Base-by-base conservation (phyloP, 2,797 vertebrate species). In the Taeniopygia guttata region DNA sequence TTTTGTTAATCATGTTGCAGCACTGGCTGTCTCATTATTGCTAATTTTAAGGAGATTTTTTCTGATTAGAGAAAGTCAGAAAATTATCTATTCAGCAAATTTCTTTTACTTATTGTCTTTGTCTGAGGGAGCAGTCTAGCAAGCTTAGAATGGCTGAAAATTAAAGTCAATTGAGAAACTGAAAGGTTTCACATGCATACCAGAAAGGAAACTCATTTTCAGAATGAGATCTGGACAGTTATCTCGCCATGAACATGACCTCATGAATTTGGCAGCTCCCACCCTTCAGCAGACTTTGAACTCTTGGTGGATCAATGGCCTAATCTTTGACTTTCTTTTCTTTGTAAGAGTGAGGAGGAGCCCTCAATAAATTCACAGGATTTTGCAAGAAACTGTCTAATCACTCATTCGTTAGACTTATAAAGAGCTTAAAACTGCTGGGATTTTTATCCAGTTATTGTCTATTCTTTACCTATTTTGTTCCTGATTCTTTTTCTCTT, bases 231-330 rank as follows among this genome's bases (percentile, higher is more conserved):
- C 95, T 96, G 94, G 85, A 92, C 63, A 45, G 90, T 95, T 97
- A 96, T 96, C 94, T 97, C 58, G 69, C 86, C 94, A 46, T 77
- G 88, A 96, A 89, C 58, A 95, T 95, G 97, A 96, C 86, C 84
- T 97, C 96, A 95, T 91, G 78, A 90, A 96, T 95, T 85, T 96
- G 96, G 93, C 95, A 96, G 93, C 93, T 97, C 93, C 85, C 81
- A 90, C 55, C 82, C 78, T 93, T 86, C 93, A 79, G 62, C 73
- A 78, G 84, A 89, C 84, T 84, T 96, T 95, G 90, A 96, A 95
- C 58, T 84, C 75, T 88, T 76, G 78, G 92, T 88, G 89, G 70
- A 97, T 90, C 91, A 82, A 79, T 48, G 49, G 88, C 74, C 94
- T 95, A 96, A 95, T 94, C 94, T 94, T 85, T 73, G 68, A 85